Evolutionary conservation across 2,113 vertebrate species (phyloP).

Genomic region (Lepus timidus): DNA sequence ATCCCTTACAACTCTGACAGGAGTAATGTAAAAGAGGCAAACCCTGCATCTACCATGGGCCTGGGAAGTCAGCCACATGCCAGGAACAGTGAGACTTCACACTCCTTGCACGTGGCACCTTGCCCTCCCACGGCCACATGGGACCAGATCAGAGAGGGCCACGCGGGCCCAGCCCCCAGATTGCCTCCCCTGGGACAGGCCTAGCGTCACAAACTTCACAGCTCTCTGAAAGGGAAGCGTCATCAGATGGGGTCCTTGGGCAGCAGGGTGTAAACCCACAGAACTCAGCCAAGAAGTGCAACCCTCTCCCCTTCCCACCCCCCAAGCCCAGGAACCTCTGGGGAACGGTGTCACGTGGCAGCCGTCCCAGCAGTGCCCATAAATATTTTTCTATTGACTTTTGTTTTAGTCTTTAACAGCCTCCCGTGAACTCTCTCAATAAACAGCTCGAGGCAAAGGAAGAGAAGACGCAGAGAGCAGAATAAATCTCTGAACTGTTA

Average conservation of each 20-base stretch:
- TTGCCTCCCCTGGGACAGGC: background rate
- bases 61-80: background rate
- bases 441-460: conserved; percentile 85
- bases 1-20: background rate
- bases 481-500: conserved; percentile 85
- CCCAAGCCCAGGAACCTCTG: background rate
- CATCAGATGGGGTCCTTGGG: background rate
- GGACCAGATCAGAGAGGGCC: background rate
- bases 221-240: background rate
- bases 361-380: background rate
- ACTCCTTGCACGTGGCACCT: background rate
- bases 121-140: background rate
- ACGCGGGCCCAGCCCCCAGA: background rate
- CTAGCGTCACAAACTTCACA: background rate
- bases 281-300: background rate
- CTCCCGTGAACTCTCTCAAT: conserved; percentile 86
- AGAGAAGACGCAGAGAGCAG: conserved; percentile 85
- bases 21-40: background rate
- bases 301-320: background rate
- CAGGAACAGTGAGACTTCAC: background rate
- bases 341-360: background rate
- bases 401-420: conserved; percentile 83
- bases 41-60: background rate
- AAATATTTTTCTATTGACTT: conserved; percentile 76
- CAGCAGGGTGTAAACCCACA: background rate